Conservation (phyloP, 2,113 vertebrate genomes). For the Deroptyus accipitrinus region DNA sequence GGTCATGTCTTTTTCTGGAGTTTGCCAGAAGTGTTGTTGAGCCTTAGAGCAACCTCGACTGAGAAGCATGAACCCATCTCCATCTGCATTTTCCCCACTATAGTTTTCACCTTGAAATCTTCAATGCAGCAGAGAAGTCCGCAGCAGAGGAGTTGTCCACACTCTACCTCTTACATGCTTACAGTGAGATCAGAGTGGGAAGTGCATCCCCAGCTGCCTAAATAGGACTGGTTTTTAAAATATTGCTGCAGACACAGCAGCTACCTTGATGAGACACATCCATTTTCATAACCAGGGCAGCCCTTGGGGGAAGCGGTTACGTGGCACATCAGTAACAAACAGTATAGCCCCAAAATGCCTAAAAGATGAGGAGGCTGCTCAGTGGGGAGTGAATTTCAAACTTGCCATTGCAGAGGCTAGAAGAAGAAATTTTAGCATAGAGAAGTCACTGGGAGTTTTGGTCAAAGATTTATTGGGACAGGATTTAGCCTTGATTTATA, state of each 20-base stretch:
- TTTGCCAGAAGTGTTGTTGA: not conserved
- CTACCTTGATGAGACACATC: not conserved
- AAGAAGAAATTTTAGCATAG: not conserved
- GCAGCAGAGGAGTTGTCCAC: not conserved
- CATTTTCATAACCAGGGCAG: not conserved
- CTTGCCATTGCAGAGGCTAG: not conserved
- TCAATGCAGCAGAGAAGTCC: not conserved
- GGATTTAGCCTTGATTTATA: not conserved
- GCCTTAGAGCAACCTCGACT: not conserved
- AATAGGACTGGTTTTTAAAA: not conserved
- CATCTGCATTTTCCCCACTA: not conserved
- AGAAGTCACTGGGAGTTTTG: not conserved
- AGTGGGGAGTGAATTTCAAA: not conserved
- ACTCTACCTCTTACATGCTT: not conserved
- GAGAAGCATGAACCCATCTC: not conserved
- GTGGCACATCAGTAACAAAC: not conserved
- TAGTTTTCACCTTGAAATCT: not conserved
- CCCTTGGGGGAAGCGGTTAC: not conserved
- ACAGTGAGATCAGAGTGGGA: not conserved
- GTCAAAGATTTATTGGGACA: not conserved
- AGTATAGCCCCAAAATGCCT: not conserved
- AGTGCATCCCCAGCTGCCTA: not conserved
- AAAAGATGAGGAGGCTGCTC: not conserved
- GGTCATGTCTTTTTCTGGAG: constrained; percentile 11
- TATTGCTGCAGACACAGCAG: not conserved